A percentile compares a stretch with the other conserved stretches of the same genome.
Evolutionary conservation across 2,113 vertebrate species (phyloP).

Genomic region (Montifringilla adamsi): DNA sequence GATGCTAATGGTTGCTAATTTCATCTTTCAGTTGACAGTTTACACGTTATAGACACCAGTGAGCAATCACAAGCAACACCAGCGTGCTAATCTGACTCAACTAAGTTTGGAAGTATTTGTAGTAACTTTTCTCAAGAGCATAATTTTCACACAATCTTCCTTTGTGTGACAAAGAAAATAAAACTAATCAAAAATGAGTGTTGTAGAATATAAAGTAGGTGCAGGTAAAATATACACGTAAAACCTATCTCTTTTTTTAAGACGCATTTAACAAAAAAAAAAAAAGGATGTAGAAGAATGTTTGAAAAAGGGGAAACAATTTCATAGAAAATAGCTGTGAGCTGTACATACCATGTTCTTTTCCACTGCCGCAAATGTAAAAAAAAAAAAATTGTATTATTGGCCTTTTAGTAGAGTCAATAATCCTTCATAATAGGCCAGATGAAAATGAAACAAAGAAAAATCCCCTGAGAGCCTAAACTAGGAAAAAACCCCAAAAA

Average conservation of each 20-base stretch:
- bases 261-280: not conserved
- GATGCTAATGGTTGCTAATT: not conserved
- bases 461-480: not conserved
- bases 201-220: not conserved
- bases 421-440: not conserved
- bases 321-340: not conserved
- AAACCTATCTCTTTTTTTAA: rapidly evolving
- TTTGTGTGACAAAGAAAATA: not conserved
- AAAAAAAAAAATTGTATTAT: not conserved
- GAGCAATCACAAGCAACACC: not conserved
- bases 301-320: not conserved
- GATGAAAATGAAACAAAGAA: not conserved
- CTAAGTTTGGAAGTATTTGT: not conserved
- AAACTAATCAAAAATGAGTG: not conserved
- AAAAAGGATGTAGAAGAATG: not conserved
- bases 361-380: rapidly evolving
- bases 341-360: not conserved
- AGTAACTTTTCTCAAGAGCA: not conserved
- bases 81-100: not conserved
- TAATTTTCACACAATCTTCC: not conserved
- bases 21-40: not conserved
- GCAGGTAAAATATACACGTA: not conserved
- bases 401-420: not conserved
- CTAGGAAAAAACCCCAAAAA: not conserved
- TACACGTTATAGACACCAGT: not conserved